Conservation (phyloP, 2,797 vertebrate genomes). For the Clarias laeviceps region DNA sequence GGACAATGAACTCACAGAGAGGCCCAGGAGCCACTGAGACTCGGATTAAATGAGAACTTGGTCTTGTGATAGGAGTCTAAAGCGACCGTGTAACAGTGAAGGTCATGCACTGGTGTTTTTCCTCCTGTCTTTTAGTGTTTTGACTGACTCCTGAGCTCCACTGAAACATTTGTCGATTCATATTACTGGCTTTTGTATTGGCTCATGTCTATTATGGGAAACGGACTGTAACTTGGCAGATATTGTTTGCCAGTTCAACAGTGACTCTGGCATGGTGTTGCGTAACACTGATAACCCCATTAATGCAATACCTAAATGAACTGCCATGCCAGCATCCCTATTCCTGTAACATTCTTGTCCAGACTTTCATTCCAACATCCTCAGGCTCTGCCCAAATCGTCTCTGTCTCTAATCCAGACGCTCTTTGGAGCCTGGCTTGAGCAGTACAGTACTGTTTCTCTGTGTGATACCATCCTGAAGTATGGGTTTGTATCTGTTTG, state of each 20-base stretch:
- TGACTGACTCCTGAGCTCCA: background rate
- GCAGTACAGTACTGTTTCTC: background rate
- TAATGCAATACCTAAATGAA: background rate
- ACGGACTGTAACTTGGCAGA: background rate
- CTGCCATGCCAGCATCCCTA: background rate
- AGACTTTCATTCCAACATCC: background rate
- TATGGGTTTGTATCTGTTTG: background rate
- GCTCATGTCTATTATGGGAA: background rate
- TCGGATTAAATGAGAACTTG: background rate
- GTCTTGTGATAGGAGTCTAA: background rate
- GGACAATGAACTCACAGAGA: constrained; percentile 50
- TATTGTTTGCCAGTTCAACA: background rate
- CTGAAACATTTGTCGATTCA: background rate
- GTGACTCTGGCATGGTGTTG: background rate
- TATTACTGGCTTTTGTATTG: background rate
- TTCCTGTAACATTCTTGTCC: constrained; percentile 7
- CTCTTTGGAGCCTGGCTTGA: background rate
- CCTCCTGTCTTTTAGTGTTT: background rate
- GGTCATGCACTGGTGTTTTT: background rate
- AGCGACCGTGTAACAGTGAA: background rate
- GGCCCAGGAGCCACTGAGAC: constrained; percentile 9
- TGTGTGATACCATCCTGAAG: background rate
- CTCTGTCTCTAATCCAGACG: background rate
- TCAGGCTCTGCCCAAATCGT: background rate
- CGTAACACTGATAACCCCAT: background rate